Evolutionary conservation across 1,140 invertebrate species (phyloP), one percentile per base, ranked within the genome.

Genomic region (Drosophila neocordata): DNA sequence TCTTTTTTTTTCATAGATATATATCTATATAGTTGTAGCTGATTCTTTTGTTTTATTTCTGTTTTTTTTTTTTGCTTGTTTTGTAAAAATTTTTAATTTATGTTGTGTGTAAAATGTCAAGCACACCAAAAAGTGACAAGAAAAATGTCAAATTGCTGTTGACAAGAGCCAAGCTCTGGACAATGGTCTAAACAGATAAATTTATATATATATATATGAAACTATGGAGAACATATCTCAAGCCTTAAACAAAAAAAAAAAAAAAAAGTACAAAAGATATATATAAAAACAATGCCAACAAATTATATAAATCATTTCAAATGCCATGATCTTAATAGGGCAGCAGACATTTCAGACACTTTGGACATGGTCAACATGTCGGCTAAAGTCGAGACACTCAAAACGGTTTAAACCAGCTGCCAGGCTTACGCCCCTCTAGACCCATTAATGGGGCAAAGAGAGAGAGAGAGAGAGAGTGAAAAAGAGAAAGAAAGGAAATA

Each of bases 241-340:
- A 56, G 82, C 77, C 69, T 69, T 0, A 24, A 24, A 24, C 22
- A 24, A 24, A 24, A 24, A 48, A 35, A 48, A 48, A 48, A 35
- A 48, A 48, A 48, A 9, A 20, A 48, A 7, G 6, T 48, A 48
- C 41, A 48, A 48, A 44, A 18, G 38, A n/a, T 41, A 41, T 18
- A 44, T 9, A 65, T 72, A 53, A 67, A 81, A 79, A 83, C 79
- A 81, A 81, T 75, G 78, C 73, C 58, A 52, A 53, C 67, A 68
- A 77, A 87, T 88, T 87, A 87, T 87, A 87, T 87, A 87, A 87
- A 87, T 87, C 83, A 87, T 87, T 87, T 69, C 74, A 69, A 76
- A 79, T 82, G 82, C 82, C 83, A 88, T 76, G 67, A 63, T 71
- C 68, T 76, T 87, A 88, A 87, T 87, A 87, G 82, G 82, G 82